phyloP scores from a whole-genome alignment of 2,113 vertebrate species.

The Ibidorhyncha struthersii region DNA sequence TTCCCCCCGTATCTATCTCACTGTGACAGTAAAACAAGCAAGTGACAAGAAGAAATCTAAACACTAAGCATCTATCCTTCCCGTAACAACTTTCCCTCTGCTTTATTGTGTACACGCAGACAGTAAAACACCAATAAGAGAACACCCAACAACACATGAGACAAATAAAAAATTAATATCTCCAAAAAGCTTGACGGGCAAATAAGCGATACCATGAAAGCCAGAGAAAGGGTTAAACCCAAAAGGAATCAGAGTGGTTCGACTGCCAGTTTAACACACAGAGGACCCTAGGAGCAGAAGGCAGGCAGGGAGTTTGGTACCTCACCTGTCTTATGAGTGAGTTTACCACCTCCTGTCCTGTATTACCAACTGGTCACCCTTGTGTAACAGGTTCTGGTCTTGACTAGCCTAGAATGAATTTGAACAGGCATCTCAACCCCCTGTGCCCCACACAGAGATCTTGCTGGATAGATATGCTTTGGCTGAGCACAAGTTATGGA shows the following conservation, averaged over 20 bases:
- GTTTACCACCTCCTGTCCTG: neutral
- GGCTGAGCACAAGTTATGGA: neutral
- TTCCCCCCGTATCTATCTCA: neutral
- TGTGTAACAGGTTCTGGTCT: neutral
- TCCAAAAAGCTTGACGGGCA: neutral
- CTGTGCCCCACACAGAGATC: neutral
- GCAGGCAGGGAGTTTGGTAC: neutral
- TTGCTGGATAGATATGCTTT: neutral
- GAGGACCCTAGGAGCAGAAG: neutral
- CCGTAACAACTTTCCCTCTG: neutral
- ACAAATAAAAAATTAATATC: neutral
- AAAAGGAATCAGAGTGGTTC: neutral
- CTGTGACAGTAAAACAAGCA: neutral
- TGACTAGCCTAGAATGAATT: neutral
- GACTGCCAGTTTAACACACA: neutral
- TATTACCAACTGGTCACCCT: neutral
- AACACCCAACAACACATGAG: rapidly evolving
- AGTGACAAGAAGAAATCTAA: neutral
- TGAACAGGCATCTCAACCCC: neutral
- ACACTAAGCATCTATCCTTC: neutral
- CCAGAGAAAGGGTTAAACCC: neutral
- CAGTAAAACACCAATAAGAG: neutral
- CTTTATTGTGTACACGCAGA: neutral
- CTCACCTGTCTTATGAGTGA: neutral
- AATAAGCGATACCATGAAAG: neutral